Evolutionary conservation across 92 coral and sea anemone species (phyloP).

Genomic region (Paragorgia papillata): DNA sequence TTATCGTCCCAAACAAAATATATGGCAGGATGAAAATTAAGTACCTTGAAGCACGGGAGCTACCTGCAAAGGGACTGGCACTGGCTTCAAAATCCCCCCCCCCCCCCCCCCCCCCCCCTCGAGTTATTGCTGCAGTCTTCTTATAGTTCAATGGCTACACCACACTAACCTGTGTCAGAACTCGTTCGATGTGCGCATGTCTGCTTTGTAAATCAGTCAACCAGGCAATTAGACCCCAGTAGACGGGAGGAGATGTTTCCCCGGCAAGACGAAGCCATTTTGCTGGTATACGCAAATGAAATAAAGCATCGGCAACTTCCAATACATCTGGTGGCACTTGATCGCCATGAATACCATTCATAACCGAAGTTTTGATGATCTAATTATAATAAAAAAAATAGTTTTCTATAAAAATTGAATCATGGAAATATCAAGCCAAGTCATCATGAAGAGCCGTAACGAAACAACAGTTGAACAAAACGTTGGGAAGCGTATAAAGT

Average conservation of each 20-base stretch:
- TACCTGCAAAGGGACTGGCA: too few relatives aligned
- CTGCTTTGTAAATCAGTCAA: slow-evolving; percentile 85
- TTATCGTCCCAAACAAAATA: too few relatives aligned
- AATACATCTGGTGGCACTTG: slow-evolving; percentile 75
- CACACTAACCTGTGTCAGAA: slow-evolving; percentile 83
- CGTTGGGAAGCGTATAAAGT: too few relatives aligned
- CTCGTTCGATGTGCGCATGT: slow-evolving; percentile 86
- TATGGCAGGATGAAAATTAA: too few relatives aligned
- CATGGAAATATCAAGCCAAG: too few relatives aligned
- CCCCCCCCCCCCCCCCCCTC: too few relatives aligned
- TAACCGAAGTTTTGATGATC: slow-evolving; percentile 83
- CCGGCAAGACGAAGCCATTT: slow-evolving; percentile 82
- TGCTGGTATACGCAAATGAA: slow-evolving; percentile 81
- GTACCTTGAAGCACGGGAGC: too few relatives aligned
- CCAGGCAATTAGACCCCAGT: slow-evolving; percentile 91
- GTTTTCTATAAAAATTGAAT: background rate
- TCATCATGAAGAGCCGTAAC: too few relatives aligned
- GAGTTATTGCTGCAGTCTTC: too few relatives aligned
- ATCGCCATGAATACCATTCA: slow-evolving; percentile 83
- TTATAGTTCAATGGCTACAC: too few relatives aligned
- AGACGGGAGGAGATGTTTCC: slow-evolving; percentile 81
- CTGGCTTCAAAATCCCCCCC: too few relatives aligned
- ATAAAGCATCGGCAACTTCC: slow-evolving; percentile 81
- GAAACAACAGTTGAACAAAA: too few relatives aligned
- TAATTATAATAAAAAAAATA: slow-evolving; percentile 25